Conservation (phyloP, 2,113 vertebrate species). For the Terrapene triunguis region DNA sequence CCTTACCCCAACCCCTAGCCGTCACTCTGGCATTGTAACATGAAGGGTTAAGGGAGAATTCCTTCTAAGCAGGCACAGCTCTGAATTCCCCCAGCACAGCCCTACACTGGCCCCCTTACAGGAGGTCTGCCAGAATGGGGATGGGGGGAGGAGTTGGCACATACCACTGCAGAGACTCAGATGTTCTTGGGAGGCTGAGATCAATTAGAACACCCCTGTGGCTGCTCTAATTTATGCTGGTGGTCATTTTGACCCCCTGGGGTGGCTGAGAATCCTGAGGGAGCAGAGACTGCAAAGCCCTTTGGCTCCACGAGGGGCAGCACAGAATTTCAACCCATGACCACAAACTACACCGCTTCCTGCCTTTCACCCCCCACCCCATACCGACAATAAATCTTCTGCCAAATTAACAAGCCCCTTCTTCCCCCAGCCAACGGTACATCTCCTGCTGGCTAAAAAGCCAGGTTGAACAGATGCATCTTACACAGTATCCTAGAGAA, state of each 20-base stretch:
- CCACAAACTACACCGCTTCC: fast-evolving
- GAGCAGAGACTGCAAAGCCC: not conserved
- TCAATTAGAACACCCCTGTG: fast-evolving
- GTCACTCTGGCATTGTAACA: not conserved
- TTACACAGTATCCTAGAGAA: not conserved
- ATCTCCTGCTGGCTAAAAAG: not conserved
- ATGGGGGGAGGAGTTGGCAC: not conserved
- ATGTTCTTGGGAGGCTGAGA: not conserved
- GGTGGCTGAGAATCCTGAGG: conserved; percentile 4
- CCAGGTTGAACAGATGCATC: not conserved
- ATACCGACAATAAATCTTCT: not conserved
- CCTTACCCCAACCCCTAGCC: not conserved
- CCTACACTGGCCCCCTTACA: fast-evolving
- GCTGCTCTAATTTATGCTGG: fast-evolving
- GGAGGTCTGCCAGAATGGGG: fast-evolving
- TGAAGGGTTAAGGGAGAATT: fast-evolving
- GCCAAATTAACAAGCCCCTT: not conserved
- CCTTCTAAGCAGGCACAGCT: not conserved
- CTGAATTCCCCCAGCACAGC: fast-evolving
- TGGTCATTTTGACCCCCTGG: not conserved
- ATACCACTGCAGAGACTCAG: not conserved
- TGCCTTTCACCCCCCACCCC: not conserved
- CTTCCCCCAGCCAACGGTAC: not conserved
- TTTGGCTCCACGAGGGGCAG: not conserved
- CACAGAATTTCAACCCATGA: not conserved